Base-by-base conservation (phyloP, 2,113 vertebrate species). In the Eulacestoma nigropectus region DNA sequence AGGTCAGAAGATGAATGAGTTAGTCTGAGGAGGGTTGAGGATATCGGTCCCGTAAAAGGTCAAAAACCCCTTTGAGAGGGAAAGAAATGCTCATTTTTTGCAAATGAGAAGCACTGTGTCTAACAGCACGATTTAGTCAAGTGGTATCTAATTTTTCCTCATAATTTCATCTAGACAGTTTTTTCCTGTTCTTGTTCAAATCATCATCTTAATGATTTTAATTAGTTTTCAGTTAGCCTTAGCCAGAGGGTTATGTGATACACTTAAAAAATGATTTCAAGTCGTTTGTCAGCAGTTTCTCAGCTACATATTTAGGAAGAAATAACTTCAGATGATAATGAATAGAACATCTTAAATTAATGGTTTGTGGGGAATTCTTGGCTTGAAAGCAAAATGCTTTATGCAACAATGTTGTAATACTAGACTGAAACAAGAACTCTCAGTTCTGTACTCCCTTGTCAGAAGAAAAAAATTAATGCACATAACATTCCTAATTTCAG, bases 231-330 rank as follows among this genome's bases (percentile, higher is more conserved):
- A 77, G 90, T 95, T 93, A 92, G 72, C 79, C 68, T 95, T 90
- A 90, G 81, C 42, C 52, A 69, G 73, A 75, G 82, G 87, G 55
- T 80, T 81, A 77, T 92, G 30, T 62, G 84, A 79, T 77, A 56
- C 25, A 52, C 62, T 94, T 72, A 65, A 79, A 87, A 60, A 90
- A 79, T 56, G 6, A 68, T 81, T 89, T 86, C 41, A 56, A 72
- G 62, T 84, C 88, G 82, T 82, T 93, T 93, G 79, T 95, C 89
- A 97, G 95, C 63, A 94, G 65, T 95, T 97, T 94, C 67, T 93
- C 60, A 91, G 88, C 76, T 93, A 65, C 39, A 25, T 69, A 67
- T 75, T 93, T 95, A 50, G 91, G 76, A 90, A 94, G 59, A 88
- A 96, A 68, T 68, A 92, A 74, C 60, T 93, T 91, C 12, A 82